Base-by-base conservation (phyloP, 2,888 invertebrate species). In the Myopa tessellatipennis region DNA sequence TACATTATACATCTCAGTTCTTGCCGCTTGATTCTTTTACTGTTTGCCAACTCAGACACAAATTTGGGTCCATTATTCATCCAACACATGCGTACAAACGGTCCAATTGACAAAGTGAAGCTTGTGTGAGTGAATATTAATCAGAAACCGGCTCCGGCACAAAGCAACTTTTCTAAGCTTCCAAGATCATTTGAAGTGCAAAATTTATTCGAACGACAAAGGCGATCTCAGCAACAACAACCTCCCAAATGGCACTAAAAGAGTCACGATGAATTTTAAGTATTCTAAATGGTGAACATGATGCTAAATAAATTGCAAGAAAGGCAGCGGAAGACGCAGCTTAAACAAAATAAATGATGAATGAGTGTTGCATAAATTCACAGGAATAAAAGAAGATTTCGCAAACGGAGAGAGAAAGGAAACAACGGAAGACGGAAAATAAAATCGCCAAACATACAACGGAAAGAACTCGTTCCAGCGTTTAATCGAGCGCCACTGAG, bases 111-210 rank as follows among this genome's bases (percentile, higher is more conserved):
- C 16, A 10, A 40, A 45, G 16, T 45, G 52, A 63, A 26, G 36
- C 38, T 12, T 10, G 14, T 38, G 16, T 12, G 36, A 67, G 16
- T 26, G 55, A 58, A 34, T 55, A 71, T 36, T 55, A 72, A 60
- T 72, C 26, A 60, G 34, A 58, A 72, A 72, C 72, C 72, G 72
- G 72, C 72, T 72, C 60, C 8, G 18, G 45, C 38, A 10, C 36
- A 50, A 74, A 74, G 34, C 26, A 36, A 36, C 34, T n/a, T 50
- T 45, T 74, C 65, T 52, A 67, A 74, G 16, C 26, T 75, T 67
- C 58, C 68, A 63, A 75, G 68, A 75, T 50, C 75, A 60, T 75
- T 68, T 75, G 14, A 68, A 75, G 60, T 58, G 67, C 67, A 68
- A 60, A 67, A 68, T 18, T 12, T 18, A 26, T 4, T 26, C 10